These are phyloP conservation scores for Phoenoteleia sp. DNA, from an alignment of 2,888 invertebrate species.

Conservation along the genomic window DNA sequence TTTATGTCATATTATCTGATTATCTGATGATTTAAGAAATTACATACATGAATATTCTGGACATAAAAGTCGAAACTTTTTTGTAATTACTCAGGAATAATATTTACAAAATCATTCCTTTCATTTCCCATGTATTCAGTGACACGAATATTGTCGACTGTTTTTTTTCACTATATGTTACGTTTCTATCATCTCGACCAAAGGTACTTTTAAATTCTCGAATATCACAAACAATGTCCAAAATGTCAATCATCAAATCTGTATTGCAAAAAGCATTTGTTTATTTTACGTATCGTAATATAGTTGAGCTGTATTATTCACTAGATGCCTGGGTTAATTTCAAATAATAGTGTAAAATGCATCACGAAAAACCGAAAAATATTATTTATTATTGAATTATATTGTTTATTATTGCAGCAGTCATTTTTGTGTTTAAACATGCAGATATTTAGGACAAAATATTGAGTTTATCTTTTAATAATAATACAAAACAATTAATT, in stretches of 20 bases:
- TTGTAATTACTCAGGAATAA: background rate
- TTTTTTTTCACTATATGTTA: background rate
- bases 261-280: background rate
- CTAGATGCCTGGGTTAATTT: too few relatives aligned
- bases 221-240: slow-evolving; percentile 32
- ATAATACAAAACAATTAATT: too few relatives aligned
- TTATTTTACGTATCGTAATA: background rate
- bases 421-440: too few relatives aligned
- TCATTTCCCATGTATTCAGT: background rate
- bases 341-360: too few relatives aligned
- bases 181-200: slow-evolving; percentile 17
- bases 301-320: background rate
- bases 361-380: too few relatives aligned
- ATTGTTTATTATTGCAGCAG: too few relatives aligned
- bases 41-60: too few relatives aligned
- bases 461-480: too few relatives aligned
- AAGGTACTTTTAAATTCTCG: slow-evolving; percentile 42
- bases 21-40: too few relatives aligned
- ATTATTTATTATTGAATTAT: too few relatives aligned
- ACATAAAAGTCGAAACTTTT: slow-evolving; percentile 6
- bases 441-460: too few relatives aligned
- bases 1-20: too few relatives aligned
- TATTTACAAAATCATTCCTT: slow-evolving; percentile 2
- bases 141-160: slow-evolving; percentile 7
- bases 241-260: slow-evolving; percentile 38